Conservation (phyloP, 2,113 vertebrate species). For the Ictalurus punctatus region DNA sequence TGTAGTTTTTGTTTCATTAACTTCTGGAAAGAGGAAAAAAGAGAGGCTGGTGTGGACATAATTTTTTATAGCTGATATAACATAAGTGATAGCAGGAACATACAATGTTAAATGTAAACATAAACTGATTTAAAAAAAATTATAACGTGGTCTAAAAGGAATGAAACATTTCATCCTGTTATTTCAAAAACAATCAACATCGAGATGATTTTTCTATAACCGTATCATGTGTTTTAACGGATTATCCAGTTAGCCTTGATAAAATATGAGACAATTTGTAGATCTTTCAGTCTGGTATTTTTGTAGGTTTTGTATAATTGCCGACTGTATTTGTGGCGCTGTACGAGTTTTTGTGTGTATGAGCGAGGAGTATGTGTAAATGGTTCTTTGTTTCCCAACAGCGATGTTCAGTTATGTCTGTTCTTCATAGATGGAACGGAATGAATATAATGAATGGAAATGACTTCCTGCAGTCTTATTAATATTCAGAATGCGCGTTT, state of each 20-base stretch:
- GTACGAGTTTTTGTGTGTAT: not conserved
- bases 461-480: not conserved
- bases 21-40: not conserved
- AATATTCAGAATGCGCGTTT: conserved; percentile 1
- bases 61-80: not conserved
- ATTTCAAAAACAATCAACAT: not conserved
- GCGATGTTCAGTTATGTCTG: not conserved
- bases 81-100: not conserved
- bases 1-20: not conserved
- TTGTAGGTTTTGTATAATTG: not conserved
- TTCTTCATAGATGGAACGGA: no score
- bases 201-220: not conserved
- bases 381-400: not conserved
- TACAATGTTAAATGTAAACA: no score
- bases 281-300: not conserved
- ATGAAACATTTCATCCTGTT: not conserved
- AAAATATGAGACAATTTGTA: not conserved
- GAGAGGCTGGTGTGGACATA: not conserved
- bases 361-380: not conserved
- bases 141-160: not conserved
- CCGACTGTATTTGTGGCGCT: not conserved
- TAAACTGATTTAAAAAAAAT: no score
- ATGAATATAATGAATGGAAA: no score
- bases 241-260: not conserved
- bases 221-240: not conserved